Evolutionary conservation across 2,113 vertebrate genomes (phyloP).

Genomic region (Triplophysa rosa): DNA sequence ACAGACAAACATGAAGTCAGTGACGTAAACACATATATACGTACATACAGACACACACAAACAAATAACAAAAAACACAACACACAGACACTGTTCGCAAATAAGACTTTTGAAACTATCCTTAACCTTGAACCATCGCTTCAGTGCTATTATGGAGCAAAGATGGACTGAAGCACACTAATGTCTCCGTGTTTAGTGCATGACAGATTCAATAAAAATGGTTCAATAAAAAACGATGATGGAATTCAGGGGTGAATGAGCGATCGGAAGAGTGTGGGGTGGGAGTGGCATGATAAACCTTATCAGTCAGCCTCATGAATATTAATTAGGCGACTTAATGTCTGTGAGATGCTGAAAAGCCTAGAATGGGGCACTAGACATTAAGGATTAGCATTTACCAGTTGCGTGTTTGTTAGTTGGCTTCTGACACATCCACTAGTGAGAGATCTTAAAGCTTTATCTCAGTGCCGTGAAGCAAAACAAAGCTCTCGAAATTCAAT

Average conservation of each 20-base stretch:
- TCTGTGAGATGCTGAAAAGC: too few relatives aligned
- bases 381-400: too few relatives aligned
- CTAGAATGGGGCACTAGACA: too few relatives aligned
- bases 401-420: too few relatives aligned
- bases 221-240: not conserved
- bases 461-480: too few relatives aligned
- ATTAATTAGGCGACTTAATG: too few relatives aligned
- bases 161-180: not conserved
- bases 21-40: not conserved
- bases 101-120: not conserved
- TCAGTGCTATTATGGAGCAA: not conserved
- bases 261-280: too few relatives aligned
- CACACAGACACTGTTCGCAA: not conserved
- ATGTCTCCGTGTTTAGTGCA: constrained; percentile 4
- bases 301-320: too few relatives aligned
- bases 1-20: constrained; percentile 2
- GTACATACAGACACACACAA: not conserved
- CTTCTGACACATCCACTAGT: too few relatives aligned
- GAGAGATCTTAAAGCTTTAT: too few relatives aligned
- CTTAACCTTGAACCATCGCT: constrained; percentile 5
- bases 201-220: not conserved
- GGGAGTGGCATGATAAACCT: too few relatives aligned
- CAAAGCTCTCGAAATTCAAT: too few relatives aligned
- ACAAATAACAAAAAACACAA: not conserved
- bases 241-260: not conserved